Percentiles rank a stretch among this genome's conserved stretches.
Evolutionary conservation across 2,888 invertebrate species (phyloP).

Genomic region (Stenchaetothrips biformis): DNA sequence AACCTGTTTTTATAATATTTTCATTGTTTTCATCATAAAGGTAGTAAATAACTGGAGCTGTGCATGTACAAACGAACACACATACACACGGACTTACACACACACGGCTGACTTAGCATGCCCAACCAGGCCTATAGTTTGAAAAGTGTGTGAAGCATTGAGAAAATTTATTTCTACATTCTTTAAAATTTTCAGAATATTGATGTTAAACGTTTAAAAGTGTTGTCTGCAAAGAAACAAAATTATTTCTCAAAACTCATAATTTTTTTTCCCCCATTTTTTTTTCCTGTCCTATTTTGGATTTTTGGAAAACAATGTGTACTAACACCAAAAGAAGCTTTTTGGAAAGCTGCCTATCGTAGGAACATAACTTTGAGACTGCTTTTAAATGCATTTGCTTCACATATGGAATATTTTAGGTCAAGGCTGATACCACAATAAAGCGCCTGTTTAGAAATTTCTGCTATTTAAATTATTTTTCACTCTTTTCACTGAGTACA

Average conservation of each 20-base stretch:
- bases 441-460: background rate
- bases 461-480: conserved; percentile 18
- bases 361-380: conserved; percentile 12
- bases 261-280: too few species aligned
- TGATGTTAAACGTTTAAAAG: background rate
- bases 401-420: conserved; percentile 1
- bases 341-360: background rate
- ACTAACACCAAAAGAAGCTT: too few species aligned
- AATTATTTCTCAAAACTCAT: too few species aligned
- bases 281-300: too few species aligned
- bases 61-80: background rate
- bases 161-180: background rate
- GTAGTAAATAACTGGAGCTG: background rate
- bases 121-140: conserved; percentile 2
- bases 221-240: too few species aligned
- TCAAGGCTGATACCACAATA: background rate
- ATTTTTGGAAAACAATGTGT: too few species aligned
- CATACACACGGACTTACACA: background rate
- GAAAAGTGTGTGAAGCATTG: conserved; percentile 3
- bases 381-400: background rate
- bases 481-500: conserved; percentile 15
- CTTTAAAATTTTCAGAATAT: background rate
- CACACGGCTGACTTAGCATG: background rate
- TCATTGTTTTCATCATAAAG: background rate
- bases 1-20: background rate